Evolutionary conservation across 1,140 invertebrate genomes (phyloP).

Genomic region (Drosophila mojavensis): DNA sequence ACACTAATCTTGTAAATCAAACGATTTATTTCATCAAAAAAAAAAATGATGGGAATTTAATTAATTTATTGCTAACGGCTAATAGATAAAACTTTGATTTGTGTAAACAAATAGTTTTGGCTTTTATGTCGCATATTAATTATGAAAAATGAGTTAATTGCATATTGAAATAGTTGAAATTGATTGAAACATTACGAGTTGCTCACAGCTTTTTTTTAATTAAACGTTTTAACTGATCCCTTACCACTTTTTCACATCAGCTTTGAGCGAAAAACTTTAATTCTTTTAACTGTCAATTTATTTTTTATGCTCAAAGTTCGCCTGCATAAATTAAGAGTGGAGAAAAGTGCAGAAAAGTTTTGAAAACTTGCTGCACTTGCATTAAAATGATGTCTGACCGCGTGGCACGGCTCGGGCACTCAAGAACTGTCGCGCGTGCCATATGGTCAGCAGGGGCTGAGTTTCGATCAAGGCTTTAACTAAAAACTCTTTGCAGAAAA

Average conservation of each 20-base stretch:
- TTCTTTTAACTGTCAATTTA: constrained; percentile 10
- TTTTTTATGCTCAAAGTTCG: constrained; percentile 56
- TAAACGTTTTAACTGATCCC: constrained; percentile 34
- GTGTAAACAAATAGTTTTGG: too few species aligned
- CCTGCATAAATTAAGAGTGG: constrained; percentile 60
- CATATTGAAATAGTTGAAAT: background rate
- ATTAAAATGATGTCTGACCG: constrained; percentile 13
- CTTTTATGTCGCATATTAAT: too few species aligned
- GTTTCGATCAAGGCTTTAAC: background rate
- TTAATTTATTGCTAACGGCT: too few species aligned
- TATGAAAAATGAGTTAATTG: background rate
- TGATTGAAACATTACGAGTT: background rate
- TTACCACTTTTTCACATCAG: constrained; percentile 17
- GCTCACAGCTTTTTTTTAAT: constrained; percentile 10
- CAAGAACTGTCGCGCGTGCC: background rate
- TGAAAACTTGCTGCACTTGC: constrained; percentile 26
- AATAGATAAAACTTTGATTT: background rate
- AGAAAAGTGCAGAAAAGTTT: constrained; percentile 49
- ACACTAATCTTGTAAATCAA: too few species aligned
- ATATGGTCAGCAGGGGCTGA: background rate
- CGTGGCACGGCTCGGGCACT: background rate
- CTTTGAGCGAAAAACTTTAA: constrained; percentile 24
- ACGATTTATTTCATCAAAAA: too few species aligned
- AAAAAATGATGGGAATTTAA: too few species aligned
- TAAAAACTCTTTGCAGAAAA: background rate